Conservation (phyloP, 2,113 vertebrate genomes). For the Panthera tigris region DNA sequence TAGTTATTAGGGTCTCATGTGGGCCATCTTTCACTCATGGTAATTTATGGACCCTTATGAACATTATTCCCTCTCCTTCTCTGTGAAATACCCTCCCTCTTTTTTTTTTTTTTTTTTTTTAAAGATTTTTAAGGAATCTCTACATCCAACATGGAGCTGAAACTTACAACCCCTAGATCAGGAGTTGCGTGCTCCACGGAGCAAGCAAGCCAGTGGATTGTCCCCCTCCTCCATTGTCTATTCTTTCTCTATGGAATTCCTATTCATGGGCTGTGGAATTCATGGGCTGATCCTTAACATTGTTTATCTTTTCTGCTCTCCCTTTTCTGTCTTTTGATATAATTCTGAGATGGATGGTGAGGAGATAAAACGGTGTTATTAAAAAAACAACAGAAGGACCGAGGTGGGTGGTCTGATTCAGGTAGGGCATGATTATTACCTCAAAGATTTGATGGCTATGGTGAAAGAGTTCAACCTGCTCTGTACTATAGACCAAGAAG, state of each 20-base stretch:
- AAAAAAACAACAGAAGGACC: not conserved
- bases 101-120: not conserved
- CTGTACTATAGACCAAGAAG: not conserved
- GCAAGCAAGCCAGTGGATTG: too few species aligned
- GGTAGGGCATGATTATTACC: not conserved
- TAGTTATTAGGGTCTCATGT: not conserved
- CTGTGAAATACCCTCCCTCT: not conserved
- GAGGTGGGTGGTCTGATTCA: not conserved
- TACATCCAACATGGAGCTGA: too few species aligned
- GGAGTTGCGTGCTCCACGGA: too few species aligned
- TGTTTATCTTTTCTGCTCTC: not conserved
- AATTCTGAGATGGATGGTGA: not conserved
- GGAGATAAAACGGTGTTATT: not conserved
- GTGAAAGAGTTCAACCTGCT: not conserved
- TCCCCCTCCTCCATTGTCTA: not conserved
- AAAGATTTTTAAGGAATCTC: too few species aligned
- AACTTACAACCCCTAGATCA: too few species aligned
- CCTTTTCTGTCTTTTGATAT: not conserved
- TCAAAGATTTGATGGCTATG: not conserved
- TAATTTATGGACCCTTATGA: not conserved
- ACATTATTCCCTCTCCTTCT: not conserved
- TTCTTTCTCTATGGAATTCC: not conserved
- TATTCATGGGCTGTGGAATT: not conserved
- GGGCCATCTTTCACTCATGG: not conserved
- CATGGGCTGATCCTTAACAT: not conserved